These are phyloP conservation scores for Papilio gigon DNA, from an alignment of 2,888 invertebrate genomes.

Conservation along the genomic window DNA sequence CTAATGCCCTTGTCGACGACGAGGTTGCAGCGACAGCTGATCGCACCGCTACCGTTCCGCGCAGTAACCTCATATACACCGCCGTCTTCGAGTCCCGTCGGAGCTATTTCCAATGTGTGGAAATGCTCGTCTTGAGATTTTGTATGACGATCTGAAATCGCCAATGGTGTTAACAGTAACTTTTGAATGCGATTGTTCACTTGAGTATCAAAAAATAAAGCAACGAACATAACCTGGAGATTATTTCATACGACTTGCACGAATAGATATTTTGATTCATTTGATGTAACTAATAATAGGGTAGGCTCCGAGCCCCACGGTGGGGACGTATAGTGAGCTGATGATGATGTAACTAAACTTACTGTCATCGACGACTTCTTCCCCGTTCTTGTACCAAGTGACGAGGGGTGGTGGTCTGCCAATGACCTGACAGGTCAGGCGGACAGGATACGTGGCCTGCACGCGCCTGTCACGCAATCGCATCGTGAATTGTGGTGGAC, in stretches of 20 bases:
- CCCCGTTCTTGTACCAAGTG: conserved; percentile 92
- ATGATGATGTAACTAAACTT: conserved; percentile 57
- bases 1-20: conserved; percentile 92
- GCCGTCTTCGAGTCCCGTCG: conserved; percentile 89
- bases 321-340: too few relatives aligned
- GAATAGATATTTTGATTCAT: too few relatives aligned
- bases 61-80: conserved; percentile 91
- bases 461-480: conserved; percentile 91
- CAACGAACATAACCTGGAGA: not conserved
- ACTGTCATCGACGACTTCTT: conserved; percentile 83
- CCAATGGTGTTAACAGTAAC: not conserved
- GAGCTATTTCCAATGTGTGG: conserved; percentile 92
- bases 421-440: conserved; percentile 92
- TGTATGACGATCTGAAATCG: conserved; percentile 78
- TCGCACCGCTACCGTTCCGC: conserved; percentile 90
- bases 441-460: conserved; percentile 91
- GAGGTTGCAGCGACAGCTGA: conserved; percentile 88
- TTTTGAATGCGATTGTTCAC: not conserved
- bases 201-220: not conserved
- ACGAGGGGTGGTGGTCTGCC: conserved; percentile 89
- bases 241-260: too few relatives aligned
- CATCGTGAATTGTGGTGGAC: conserved; percentile 93
- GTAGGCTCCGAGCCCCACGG: too few relatives aligned
- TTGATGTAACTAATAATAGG: too few relatives aligned
- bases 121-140: conserved; percentile 89